Evolutionary conservation across 2,797 vertebrate genomes (phyloP), one percentile per base, ranked within the genome.

Genomic region (Antrozous pallidus): DNA sequence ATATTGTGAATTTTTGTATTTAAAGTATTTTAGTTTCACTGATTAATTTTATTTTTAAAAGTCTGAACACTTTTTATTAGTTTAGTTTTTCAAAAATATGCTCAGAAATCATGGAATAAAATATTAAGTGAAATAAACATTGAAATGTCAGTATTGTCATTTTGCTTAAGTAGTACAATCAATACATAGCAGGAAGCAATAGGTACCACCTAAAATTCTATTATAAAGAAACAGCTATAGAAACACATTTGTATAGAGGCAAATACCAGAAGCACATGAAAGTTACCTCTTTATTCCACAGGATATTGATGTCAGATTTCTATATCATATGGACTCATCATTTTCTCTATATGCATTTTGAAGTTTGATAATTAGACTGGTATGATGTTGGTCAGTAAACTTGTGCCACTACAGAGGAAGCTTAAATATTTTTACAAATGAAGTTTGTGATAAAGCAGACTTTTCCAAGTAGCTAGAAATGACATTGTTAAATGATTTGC

Each of bases 11-110:
- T 70, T 36, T 86, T 81, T 58, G 2, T 71, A 85, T 54, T 38
- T 82, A 47, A 86, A 82, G 38, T 56, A 2, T 81, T 65, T 81
- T 31, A 86, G 26, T 74, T 81, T 63, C 51, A 49, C 6, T 31
- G 17, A 33, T 82, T 56, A 81, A 70, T 80, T 73, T n/a, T 74
- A 93, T 75, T 90, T 58, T 61, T 73, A 49, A 81, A 93, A 92
- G 24, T 81, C 31, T 75, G 42, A 71, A 90, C 33, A 67, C 7
- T 70, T 93, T 79, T 80, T 45, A 56, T 8, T 16, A 69, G 36
- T 26, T 83, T 33, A n/a, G 26, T 67, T 94, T 56, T 94, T 45
- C 33, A 63, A 47, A 92, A 92, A 26, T 61, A 4, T 78, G 36
- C 58, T 78, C n/a, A 86, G 17, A 81, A 65, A 47, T 63, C 3